Percentiles rank a stretch among this genome's conserved stretches.
Conservation (phyloP, 1,140 invertebrate genomes). For the Coptotermes formosanus region DNA sequence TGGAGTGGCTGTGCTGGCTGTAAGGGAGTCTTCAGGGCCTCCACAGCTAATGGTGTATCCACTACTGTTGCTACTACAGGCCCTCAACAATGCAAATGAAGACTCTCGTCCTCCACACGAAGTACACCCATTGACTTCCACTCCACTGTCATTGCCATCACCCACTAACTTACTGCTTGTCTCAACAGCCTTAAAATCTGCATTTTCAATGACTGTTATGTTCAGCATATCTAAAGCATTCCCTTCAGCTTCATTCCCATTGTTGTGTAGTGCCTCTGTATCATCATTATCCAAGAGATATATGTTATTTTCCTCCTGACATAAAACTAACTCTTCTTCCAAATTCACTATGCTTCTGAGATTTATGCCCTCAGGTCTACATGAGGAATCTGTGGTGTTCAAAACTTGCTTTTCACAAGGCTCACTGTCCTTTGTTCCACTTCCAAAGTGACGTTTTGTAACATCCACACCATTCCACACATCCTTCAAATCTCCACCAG, state of each 20-base stretch:
- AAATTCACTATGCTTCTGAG: neutral
- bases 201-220: neutral
- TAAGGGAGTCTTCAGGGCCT: slow-evolving; percentile 48
- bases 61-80: slow-evolving; percentile 57
- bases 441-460: neutral
- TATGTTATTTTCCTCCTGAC: neutral
- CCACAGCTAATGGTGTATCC: slow-evolving; percentile 63
- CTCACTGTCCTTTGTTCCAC: neutral
- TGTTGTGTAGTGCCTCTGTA: neutral
- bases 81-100: slow-evolving; percentile 33
- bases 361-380: neutral
- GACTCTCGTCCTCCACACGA: slow-evolving; percentile 58
- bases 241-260: neutral
- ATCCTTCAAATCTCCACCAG: neutral
- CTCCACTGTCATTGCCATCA: slow-evolving; percentile 75
- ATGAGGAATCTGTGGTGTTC: neutral
- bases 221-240: neutral
- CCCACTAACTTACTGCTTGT: neutral
- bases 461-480: neutral
- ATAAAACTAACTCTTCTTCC: neutral
- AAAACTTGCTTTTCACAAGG: neutral
- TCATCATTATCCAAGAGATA: neutral
- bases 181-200: neutral
- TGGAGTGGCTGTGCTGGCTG: slow-evolving; percentile 34
- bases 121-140: slow-evolving; percentile 63